Percentiles rank a stretch among this genome's conserved stretches.
Evolutionary conservation across 2,888 invertebrate species (phyloP).

Genomic region (Clitarchus hookeri): DNA sequence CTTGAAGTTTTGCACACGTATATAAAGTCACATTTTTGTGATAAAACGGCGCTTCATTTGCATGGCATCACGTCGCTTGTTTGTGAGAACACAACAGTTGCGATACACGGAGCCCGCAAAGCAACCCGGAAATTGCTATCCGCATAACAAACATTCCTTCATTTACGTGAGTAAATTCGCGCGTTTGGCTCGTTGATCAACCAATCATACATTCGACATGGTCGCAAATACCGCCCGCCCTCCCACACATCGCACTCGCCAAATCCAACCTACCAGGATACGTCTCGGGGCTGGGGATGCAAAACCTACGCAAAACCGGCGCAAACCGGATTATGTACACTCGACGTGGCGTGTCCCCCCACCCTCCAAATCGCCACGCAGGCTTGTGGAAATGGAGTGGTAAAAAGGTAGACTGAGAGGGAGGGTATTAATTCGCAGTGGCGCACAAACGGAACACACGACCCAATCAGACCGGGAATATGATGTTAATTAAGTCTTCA

Average conservation of each 20-base stretch:
- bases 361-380: no score
- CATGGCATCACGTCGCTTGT: no score
- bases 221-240: background rate
- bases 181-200: background rate
- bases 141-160: background rate
- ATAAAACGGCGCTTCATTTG: no score
- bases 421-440: background rate
- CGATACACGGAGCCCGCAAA: no score
- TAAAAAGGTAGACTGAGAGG: no score
- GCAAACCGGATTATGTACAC: background rate
- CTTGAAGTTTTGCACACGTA: no score
- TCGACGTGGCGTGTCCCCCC: background rate
- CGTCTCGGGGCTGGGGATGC: background rate
- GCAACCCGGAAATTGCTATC: background rate
- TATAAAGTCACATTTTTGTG: no score
- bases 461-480: background rate
- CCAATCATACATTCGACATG: background rate
- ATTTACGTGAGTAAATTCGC: background rate
- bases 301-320: background rate
- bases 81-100: no score
- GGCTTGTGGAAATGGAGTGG: no score
- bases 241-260: background rate
- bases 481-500: background rate
- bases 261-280: background rate
- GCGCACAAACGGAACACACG: background rate